phyloP scores from a whole-genome alignment of 2,797 vertebrate species.

The Clarias laeviceps region DNA sequence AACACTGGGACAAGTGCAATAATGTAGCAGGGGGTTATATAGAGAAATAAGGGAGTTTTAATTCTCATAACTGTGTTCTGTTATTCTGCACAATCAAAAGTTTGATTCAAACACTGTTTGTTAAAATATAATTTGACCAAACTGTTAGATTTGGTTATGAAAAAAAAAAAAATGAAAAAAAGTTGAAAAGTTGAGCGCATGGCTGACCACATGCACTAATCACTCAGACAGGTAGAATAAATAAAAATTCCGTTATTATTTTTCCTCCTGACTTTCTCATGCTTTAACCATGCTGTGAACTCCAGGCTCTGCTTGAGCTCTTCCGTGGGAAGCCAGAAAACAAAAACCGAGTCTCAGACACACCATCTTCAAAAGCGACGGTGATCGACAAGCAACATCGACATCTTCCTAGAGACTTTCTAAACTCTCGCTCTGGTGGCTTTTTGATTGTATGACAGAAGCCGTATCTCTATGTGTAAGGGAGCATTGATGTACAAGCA shows the following conservation, averaged over 20 bases:
- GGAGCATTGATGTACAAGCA: conserved; percentile 1
- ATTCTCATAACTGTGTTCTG: no score
- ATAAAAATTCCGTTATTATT: neutral
- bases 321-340: neutral
- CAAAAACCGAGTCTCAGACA: no score
- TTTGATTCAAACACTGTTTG: no score
- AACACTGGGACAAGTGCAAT: no score
- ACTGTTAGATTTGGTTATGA: neutral
- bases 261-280: neutral
- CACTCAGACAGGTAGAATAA: no score
- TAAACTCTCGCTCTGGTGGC: neutral
- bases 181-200: neutral
- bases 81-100: no score
- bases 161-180: neutral
- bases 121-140: neutral
- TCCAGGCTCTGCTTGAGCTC: neutral
- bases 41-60: no score
- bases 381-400: neutral
- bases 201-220: neutral
- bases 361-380: neutral
- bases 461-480: conserved; percentile 15
- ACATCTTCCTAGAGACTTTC: neutral
- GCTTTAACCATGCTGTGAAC: neutral
- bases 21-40: no score
- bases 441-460: conserved; percentile 4